phyloP scores from a whole-genome alignment of 2,113 vertebrate genomes.

The Hippocampus mohnikei region DNA sequence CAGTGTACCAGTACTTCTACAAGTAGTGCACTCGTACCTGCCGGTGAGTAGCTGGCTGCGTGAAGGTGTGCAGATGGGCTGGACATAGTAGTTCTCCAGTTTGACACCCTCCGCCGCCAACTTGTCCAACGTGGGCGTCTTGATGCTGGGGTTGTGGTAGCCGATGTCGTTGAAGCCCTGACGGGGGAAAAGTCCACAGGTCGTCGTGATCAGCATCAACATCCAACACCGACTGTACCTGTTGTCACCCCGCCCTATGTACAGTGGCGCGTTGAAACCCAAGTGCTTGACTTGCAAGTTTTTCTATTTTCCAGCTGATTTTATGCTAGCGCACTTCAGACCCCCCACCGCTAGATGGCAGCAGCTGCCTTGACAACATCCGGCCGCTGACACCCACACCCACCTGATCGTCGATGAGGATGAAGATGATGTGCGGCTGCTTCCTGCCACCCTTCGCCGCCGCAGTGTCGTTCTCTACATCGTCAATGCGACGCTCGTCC shows the following conservation, averaged over 20 bases:
- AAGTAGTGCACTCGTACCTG: conserved; percentile 69
- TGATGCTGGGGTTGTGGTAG: conserved; percentile 89
- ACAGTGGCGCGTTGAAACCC: not conserved
- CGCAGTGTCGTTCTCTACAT: conserved; percentile 55
- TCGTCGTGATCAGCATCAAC: not conserved
- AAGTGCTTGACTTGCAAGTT: not conserved
- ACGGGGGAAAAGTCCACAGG: not conserved
- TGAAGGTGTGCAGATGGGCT: conserved; percentile 95
- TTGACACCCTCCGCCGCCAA: conserved; percentile 91
- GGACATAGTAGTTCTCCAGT: conserved; percentile 96
- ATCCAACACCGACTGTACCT: not conserved
- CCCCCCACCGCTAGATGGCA: not conserved
- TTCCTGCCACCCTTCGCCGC: conserved; percentile 39
- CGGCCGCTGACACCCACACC: not conserved
- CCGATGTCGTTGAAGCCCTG: conserved; percentile 90
- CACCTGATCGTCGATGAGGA: conserved; percentile 89
- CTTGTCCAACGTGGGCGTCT: conserved; percentile 88
- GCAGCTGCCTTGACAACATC: not conserved
- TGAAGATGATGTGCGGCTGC: conserved; percentile 91
- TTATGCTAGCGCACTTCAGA: not conserved
- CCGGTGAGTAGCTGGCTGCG: conserved; percentile 93
- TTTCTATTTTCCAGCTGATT: not conserved
- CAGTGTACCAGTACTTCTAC: not conserved
- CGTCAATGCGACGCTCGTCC: conserved; percentile 43
- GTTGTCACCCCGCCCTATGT: not conserved